phyloP scores from a whole-genome alignment of 2,113 vertebrate genomes.

The Mesitornis unicolor region DNA sequence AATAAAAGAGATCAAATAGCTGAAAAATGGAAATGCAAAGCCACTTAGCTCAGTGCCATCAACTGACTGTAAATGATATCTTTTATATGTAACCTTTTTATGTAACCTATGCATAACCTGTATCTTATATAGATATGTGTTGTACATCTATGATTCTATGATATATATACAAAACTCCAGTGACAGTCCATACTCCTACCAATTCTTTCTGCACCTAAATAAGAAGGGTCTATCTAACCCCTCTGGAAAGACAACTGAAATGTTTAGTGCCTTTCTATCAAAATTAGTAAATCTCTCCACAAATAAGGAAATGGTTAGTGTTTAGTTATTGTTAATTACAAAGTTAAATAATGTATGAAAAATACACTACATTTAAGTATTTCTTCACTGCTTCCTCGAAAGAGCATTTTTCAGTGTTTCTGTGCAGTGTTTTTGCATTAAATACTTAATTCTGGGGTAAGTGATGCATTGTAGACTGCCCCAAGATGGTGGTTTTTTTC shows the following conservation, averaged over 20 bases:
- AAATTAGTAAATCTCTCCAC: not conserved
- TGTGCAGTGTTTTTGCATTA: not conserved
- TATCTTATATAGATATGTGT: not conserved
- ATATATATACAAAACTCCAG: not conserved
- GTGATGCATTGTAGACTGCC: not conserved
- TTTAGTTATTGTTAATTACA: not conserved
- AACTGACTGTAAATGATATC: not conserved
- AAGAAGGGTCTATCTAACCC: not conserved
- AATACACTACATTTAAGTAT: not conserved
- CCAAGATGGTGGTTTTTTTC: accelerated
- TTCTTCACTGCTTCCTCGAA: not conserved
- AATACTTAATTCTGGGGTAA: not conserved
- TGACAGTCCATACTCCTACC: not conserved
- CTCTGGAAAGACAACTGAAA: not conserved
- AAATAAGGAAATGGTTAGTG: not conserved
- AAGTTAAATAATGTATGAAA: not conserved
- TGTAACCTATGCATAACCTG: not conserved
- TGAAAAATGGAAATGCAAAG: not conserved
- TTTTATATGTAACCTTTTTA: not conserved
- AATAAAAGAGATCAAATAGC: not conserved
- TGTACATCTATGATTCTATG: too few relatives aligned
- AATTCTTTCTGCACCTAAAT: not conserved
- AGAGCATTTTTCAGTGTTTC: not conserved
- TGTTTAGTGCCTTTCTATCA: not conserved
- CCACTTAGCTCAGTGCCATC: not conserved